phyloP scores from a whole-genome alignment of 2,888 invertebrate species.

The Amiota mariae region DNA sequence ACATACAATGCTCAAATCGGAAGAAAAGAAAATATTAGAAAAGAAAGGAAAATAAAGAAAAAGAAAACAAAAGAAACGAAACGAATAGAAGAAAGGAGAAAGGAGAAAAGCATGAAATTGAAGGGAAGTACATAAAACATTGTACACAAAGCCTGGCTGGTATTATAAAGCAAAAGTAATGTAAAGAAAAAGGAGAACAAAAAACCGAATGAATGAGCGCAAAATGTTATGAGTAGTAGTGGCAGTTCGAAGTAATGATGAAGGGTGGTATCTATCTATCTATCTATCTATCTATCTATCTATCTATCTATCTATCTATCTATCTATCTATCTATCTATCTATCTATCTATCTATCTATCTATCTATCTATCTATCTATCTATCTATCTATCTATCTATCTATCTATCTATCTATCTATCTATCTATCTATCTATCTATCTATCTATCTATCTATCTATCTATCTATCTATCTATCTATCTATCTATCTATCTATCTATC shows the following conservation, averaged over 20 bases:
- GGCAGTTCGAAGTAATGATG: not conserved
- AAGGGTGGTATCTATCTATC: not conserved
- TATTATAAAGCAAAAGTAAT: constrained; percentile 56
- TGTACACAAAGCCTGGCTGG: constrained; percentile 52
- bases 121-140: constrained; percentile 49
- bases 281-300: too few species aligned
- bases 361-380: not conserved
- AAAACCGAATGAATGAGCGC: constrained; percentile 27
- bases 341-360: not conserved
- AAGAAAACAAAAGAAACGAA: constrained; percentile 48
- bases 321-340: not conserved
- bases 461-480: not conserved
- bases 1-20: constrained; percentile 2
- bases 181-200: constrained; percentile 49
- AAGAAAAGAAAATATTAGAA: constrained; percentile 27
- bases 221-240: too few species aligned
- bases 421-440: not conserved
- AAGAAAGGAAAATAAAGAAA: constrained; percentile 44
- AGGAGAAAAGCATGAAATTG: not conserved
- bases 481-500: not conserved
- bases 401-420: not conserved
- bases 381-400: not conserved
- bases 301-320: too few species aligned
- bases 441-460: not conserved
- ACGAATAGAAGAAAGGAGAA: constrained; percentile 42